phyloP scores from a whole-genome alignment of 35 echinoderm and acorn worm genomes.

The Patiria miniata region DNA sequence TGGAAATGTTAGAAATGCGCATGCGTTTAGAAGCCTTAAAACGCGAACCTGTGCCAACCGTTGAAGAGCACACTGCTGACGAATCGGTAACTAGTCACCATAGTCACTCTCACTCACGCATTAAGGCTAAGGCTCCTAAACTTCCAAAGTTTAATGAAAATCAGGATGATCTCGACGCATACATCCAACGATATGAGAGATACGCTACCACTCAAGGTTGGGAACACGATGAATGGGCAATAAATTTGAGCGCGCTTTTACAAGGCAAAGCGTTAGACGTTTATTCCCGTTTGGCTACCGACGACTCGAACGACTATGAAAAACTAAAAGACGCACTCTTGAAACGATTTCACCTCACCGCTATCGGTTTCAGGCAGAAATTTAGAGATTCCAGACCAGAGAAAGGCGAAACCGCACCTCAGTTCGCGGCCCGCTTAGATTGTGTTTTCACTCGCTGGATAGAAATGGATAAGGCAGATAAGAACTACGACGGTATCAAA shows the following conservation, averaged over 20 bases:
- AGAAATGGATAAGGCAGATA: too few species aligned
- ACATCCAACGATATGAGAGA: background rate
- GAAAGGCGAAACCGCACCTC: constrained; percentile 7
- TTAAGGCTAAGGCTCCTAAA: constrained; percentile 34
- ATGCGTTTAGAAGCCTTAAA: too few species aligned
- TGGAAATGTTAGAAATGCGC: too few species aligned
- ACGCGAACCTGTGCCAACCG: too few species aligned
- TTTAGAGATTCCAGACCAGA: constrained; percentile 14
- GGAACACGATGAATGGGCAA: constrained; percentile 24
- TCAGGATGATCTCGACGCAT: constrained; percentile 33
- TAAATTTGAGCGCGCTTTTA: too few species aligned
- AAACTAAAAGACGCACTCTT: background rate
- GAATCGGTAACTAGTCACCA: too few species aligned
- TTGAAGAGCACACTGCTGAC: too few species aligned
- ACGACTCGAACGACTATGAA: constrained; percentile 23
- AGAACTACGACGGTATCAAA: too few species aligned
- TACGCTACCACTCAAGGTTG: constrained; percentile 1
- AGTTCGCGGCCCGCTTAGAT: background rate
- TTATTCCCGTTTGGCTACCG: background rate
- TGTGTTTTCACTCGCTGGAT: constrained; percentile 35
- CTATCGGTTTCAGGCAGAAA: too few species aligned
- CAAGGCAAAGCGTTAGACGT: constrained; percentile 16
- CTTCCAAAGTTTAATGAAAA: constrained; percentile 16
- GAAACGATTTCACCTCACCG: too few species aligned
- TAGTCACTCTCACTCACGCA: too few species aligned